Base-by-base conservation (phyloP, 1,140 invertebrate species). In the Venustaconcha ellipsiformis region DNA sequence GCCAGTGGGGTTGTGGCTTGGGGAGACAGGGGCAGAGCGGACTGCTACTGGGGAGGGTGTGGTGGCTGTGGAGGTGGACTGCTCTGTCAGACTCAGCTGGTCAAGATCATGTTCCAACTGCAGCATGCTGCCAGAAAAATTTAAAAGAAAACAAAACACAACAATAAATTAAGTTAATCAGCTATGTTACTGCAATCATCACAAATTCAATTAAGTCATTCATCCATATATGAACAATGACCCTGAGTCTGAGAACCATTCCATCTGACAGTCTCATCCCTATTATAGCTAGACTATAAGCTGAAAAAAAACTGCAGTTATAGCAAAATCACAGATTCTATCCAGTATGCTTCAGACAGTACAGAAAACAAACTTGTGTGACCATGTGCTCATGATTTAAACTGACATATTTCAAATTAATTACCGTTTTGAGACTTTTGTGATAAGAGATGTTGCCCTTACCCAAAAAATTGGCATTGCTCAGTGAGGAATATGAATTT, bases 91-190 rank as follows among this genome's bases (percentile, higher is more conserved):
- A 74, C 82, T 87, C 59, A 85, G 68, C 60, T 86, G 81, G 63
- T 87, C 83, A 20, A 83, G 78, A 65, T 88, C 86, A 74, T 87
- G 82, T 23, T 87, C 86, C 62, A 89, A 74, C 62, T 86, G 82
- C 14, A 89, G 82, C 85, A 88, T 88, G 75, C 88, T 89, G 83
- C 17, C 81, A 84, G 37, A 55, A 15, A 48, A 48, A 56, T 3
- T 30, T 30, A 30, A 18, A n/a, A 18, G 3, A 67, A 17, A 15
- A 17, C 8, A 14, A 55, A 66, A 48, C 2, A 67, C 48, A 13
- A 26, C 57, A 67, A 67, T 67, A n/a, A 30, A 66, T 14, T 18
- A 66, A 66, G 55, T 48, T 20, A 14, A 14, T 57, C 58, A 57
- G 55, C 55, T 68, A 68, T 57, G 56, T 48, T 23, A 57, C 17